These are phyloP conservation scores for Solenodon paradoxus DNA, from an alignment of 2,113 vertebrate species.

Conservation along the genomic window DNA sequence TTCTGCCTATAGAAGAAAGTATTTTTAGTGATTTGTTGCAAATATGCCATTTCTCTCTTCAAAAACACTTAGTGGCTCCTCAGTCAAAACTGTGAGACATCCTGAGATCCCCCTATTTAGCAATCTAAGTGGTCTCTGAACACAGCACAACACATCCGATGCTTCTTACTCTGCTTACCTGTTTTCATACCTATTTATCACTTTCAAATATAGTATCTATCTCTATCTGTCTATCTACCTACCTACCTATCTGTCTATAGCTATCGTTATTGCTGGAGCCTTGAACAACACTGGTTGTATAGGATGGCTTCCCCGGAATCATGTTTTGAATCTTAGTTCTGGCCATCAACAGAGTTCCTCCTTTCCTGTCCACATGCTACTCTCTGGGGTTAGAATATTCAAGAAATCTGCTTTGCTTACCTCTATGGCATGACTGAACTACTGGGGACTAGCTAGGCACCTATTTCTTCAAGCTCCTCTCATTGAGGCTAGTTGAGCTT, in stretches of 20 bases:
- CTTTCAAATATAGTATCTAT: neutral
- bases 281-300: neutral
- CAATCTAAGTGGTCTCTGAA: neutral
- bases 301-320: too few species aligned
- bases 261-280: neutral
- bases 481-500: neutral
- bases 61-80: neutral
- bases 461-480: neutral
- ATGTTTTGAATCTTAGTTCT: neutral
- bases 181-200: neutral
- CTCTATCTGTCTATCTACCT: too few species aligned
- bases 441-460: neutral
- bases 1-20: neutral
- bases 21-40: neutral
- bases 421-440: neutral
- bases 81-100: neutral
- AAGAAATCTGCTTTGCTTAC: neutral
- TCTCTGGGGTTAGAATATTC: neutral
- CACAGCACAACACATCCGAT: neutral
- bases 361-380: neutral
- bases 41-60: neutral
- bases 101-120: neutral
- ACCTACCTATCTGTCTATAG: neutral
- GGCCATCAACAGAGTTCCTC: neutral
- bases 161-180: neutral